Conservation (phyloP, 2,888 invertebrate species). For the Trissolcus brochymenae region DNA sequence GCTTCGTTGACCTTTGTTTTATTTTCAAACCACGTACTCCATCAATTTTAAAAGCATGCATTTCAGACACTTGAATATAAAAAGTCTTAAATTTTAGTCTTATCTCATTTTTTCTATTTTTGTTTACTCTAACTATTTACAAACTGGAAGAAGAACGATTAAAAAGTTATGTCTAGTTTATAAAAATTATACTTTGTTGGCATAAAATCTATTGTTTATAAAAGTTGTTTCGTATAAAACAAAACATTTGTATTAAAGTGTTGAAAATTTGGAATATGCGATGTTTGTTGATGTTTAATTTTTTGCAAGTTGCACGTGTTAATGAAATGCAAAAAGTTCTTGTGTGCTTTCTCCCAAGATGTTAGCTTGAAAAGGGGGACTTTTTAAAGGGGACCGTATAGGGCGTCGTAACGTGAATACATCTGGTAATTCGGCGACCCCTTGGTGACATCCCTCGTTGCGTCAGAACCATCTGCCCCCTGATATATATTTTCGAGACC, state of each 20-base stretch:
- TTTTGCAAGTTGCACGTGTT: slow-evolving; percentile 23
- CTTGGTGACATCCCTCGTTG: slow-evolving; percentile 62
- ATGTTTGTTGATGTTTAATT: slow-evolving; percentile 25
- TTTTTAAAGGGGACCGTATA: slow-evolving; percentile 54
- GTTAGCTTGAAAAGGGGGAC: slow-evolving; percentile 22
- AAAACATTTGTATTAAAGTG: no score
- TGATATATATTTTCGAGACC: slow-evolving; percentile 51
- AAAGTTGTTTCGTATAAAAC: no score
- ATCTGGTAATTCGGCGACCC: slow-evolving; percentile 69
- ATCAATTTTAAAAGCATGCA: neutral
- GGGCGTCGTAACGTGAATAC: slow-evolving; percentile 60
- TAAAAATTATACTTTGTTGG: no score
- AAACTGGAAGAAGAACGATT: no score
- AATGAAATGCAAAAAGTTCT: slow-evolving; percentile 37
- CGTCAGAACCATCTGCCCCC: slow-evolving; percentile 65
- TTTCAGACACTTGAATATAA: neutral
- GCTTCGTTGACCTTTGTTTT: neutral
- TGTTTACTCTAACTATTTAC: no score
- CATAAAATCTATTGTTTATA: no score
- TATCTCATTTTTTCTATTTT: no score
- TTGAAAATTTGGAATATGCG: neutral
- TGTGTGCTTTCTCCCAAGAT: slow-evolving; percentile 26
- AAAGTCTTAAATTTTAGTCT: neutral
- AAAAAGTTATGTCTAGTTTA: no score
- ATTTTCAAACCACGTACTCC: no score